Conservation (phyloP, 1,140 invertebrate species). For the Cydia amplana region DNA sequence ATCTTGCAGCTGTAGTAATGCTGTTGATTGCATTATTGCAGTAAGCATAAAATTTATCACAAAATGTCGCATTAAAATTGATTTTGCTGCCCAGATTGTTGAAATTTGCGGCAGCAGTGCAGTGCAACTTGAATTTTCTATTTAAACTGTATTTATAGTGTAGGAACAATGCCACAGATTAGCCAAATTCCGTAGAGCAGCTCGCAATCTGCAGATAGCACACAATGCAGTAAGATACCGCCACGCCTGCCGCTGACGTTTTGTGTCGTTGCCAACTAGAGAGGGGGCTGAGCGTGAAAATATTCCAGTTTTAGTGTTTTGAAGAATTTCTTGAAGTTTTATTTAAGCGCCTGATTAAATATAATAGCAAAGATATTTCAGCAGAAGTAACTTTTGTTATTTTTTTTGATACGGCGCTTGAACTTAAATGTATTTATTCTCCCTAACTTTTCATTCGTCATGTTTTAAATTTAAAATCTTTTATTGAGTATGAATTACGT, state of each 20-base stretch:
- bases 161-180: conserved; percentile 16
- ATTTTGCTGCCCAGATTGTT: no score
- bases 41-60: no score
- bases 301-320: not conserved
- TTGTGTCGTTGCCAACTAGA: conserved; percentile 21
- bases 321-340: not conserved
- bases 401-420: not conserved
- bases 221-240: conserved; percentile 23
- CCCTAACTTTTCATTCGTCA: not conserved
- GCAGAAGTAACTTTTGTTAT: not conserved
- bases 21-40: no score
- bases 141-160: not conserved
- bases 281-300: not conserved
- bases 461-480: not conserved
- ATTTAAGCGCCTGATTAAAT: not conserved
- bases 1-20: no score
- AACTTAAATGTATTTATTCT: not conserved
- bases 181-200: conserved; percentile 12
- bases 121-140: not conserved
- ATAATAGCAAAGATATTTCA: not conserved
- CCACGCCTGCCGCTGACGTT: conserved; percentile 14
- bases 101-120: no score
- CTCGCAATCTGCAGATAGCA: conserved; percentile 11
- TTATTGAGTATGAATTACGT: no score
- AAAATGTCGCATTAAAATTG: no score